These are phyloP conservation scores for Melinopterus prodromus DNA, from an alignment of 2,888 invertebrate genomes.

Conservation along the genomic window DNA sequence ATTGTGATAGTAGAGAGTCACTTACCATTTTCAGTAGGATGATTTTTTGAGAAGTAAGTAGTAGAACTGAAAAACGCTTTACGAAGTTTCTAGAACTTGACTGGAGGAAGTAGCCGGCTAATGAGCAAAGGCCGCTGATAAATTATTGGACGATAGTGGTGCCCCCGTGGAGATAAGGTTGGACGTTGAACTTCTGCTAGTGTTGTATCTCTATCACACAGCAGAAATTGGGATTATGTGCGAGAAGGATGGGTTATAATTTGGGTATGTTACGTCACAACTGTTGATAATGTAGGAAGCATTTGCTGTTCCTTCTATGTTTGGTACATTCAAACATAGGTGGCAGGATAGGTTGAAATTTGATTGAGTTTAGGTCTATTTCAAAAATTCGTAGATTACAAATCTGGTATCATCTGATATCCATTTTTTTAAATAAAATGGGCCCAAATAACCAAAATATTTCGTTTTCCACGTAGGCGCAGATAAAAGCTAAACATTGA, in stretches of 20 bases:
- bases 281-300: not conserved
- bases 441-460: no score
- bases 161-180: not conserved
- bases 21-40: slow-evolving; percentile 32
- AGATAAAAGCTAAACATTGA: no score
- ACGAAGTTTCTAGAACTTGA: slow-evolving; percentile 22
- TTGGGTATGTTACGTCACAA: not conserved
- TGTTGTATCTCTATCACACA: not conserved
- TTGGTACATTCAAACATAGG: not conserved
- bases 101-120: slow-evolving; percentile 29
- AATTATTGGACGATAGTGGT: not conserved
- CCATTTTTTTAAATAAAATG: no score
- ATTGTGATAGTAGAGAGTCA: not conserved
- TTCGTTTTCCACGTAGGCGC: no score
- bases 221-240: not conserved
- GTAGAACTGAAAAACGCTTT: not conserved
- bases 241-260: not conserved
- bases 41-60: not conserved
- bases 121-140: slow-evolving; percentile 18
- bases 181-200: not conserved
- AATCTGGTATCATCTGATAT: no score
- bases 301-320: not conserved
- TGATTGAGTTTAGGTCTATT: not conserved
- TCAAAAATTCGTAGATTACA: not conserved
- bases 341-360: not conserved